Evolutionary conservation across 2,797 vertebrate species (phyloP), one percentile per base, ranked within the genome.

Genomic region (Sebastes minor): DNA sequence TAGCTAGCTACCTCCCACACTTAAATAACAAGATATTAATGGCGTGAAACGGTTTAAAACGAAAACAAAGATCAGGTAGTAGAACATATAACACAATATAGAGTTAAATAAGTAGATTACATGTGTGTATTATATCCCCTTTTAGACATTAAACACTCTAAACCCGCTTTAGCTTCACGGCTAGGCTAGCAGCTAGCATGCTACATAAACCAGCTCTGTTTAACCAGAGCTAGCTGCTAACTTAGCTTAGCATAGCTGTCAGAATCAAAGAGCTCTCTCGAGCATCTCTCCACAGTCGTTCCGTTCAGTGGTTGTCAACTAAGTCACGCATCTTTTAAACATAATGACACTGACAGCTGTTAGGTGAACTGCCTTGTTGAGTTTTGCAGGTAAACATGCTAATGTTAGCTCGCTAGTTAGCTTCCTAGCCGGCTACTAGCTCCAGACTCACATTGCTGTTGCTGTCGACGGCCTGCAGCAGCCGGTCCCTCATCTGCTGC

Each of bases 401-500:
- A 78, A 67, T 16, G 42, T 18, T 69, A 74, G 38, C 14, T 42
- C 16, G 88, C 86, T 69, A 74, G 38, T 16, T 42, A 42, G 88
- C 86, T 23, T 11, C 66, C 30, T 91, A 93, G 89, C 86, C 55
- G 35, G 80, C 55, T 92, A 89, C 88, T 16, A 42, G 38, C 38
- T 42, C 82, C 59, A 52, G 67, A 97, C 98, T 97, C 96, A 99
- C 98, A 96, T 98, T 99, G 96, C 97, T 99, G 85, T 97, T 97
- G 95, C 96, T 95, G 96, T 99, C 98, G 96, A 98, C 96, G 98
- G 98, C 98, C 97, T 97, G 97, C 96, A 99, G 97, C 97, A 99
- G 98, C 97, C 97, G 97, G 97, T 99, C 98, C 97, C 96, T 98
- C 96, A 99, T 98, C 97, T 98, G 97, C 98, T 97, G 98, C 97